Conservation (phyloP, 1,140 invertebrate genomes). For the Colletes latitarsis region DNA sequence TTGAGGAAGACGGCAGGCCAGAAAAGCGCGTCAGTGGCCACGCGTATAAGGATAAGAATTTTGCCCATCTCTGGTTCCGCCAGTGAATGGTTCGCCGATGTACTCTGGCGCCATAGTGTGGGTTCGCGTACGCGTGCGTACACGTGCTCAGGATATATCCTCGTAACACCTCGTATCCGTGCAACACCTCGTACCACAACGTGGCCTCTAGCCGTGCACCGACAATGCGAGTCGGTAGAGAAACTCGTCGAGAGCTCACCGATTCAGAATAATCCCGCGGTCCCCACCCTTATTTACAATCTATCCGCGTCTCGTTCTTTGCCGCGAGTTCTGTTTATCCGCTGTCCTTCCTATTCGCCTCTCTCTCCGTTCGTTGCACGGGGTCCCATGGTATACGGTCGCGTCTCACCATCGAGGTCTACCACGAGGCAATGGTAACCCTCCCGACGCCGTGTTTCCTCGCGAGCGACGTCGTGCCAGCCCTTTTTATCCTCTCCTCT, state of each 20-base stretch:
- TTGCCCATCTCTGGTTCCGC: no score
- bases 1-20: no score
- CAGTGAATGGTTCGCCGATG: conserved; percentile 38
- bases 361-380: not conserved
- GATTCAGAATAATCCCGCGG: conserved; percentile 45
- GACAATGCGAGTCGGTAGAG: conserved; percentile 30
- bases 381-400: not conserved
- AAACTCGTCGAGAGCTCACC: conserved; percentile 24
- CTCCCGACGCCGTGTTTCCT: conserved; percentile 46
- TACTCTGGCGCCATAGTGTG: not conserved
- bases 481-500: conserved; percentile 52
- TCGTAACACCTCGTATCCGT: conserved; percentile 24
- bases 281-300: conserved; percentile 55
- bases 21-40: no score
- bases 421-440: conserved; percentile 43
- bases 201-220: conserved; percentile 10
- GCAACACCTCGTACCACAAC: conserved; percentile 37
- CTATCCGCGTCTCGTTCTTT: conserved; percentile 18
- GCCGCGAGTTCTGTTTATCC: not conserved
- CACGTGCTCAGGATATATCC: conserved; percentile 16
- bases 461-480: conserved; percentile 52
- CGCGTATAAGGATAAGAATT: no score
- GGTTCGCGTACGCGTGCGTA: conserved; percentile 13
- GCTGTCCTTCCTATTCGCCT: not conserved
- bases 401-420: not conserved